A percentile compares a stretch with the other conserved stretches of the same genome.
Conservation (phyloP, 2,113 vertebrate species). For the Petromus typicus region DNA sequence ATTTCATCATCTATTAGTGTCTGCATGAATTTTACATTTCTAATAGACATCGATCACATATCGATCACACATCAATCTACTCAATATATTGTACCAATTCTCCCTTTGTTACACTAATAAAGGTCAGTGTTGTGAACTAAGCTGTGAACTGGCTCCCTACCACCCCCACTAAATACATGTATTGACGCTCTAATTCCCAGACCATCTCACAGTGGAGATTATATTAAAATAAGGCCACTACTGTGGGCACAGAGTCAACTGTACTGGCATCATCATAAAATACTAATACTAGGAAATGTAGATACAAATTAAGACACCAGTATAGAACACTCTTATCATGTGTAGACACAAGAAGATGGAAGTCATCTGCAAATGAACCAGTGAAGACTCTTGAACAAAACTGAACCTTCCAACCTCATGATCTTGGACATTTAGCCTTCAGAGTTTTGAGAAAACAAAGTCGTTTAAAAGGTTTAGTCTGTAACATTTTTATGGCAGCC, state of each 20-base stretch:
- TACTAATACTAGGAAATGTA: neutral
- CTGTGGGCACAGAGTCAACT: neutral
- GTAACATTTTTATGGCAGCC: neutral
- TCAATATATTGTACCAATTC: neutral
- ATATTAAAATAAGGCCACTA: neutral
- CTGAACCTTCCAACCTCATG: neutral
- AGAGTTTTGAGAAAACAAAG: neutral
- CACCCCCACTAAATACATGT: neutral
- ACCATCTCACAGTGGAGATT: neutral
- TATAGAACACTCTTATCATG: neutral
- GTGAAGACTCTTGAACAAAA: neutral
- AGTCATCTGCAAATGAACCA: neutral
- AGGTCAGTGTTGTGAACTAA: neutral
- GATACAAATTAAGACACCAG: neutral
- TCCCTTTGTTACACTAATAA: neutral
- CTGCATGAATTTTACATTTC: slow-evolving; percentile 27
- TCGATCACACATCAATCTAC: too few species aligned
- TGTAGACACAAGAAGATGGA: too few species aligned
- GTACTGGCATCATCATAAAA: neutral
- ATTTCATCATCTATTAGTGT: neutral
- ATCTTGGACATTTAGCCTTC: neutral
- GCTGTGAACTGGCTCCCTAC: neutral
- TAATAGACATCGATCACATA: neutral
- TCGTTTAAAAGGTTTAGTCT: neutral
- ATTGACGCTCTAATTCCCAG: neutral